Conservation (phyloP, 2,113 vertebrate genomes). For the Aptenodytes forsteri region DNA sequence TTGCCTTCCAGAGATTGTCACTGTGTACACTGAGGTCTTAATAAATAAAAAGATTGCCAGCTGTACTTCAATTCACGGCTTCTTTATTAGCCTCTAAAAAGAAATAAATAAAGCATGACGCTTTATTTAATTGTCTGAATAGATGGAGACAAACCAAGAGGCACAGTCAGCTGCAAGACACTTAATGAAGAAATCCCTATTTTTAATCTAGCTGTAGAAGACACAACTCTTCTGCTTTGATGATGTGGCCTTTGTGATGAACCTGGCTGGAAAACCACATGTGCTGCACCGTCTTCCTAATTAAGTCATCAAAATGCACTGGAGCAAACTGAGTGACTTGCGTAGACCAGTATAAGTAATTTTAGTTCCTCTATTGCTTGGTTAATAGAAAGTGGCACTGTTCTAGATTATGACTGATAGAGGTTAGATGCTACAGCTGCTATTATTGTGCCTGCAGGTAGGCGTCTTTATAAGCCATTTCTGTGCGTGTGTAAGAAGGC, state of each 20-base stretch:
- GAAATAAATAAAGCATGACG: conserved; percentile 49
- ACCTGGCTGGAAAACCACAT: conserved; percentile 67
- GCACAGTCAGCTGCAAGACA: conserved; percentile 1
- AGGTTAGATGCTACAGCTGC: conserved; percentile 58
- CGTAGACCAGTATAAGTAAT: conserved; percentile 65
- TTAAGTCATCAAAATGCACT: conserved; percentile 81
- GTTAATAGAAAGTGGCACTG: conserved; percentile 77
- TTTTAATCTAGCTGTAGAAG: conserved; percentile 62
- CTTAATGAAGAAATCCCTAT: conserved; percentile 68
- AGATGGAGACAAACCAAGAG: conserved; percentile 56
- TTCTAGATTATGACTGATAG: conserved; percentile 83
- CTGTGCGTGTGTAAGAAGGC: neutral
- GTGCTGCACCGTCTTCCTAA: conserved; percentile 65
- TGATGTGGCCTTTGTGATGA: conserved; percentile 71
- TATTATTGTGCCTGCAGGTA: conserved; percentile 56
- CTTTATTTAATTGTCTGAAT: conserved; percentile 72
- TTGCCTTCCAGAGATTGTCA: conserved; percentile 29
- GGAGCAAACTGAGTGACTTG: conserved; percentile 63
- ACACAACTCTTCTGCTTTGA: conserved; percentile 53
- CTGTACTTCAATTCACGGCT: conserved; percentile 57
- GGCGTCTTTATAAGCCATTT: neutral
- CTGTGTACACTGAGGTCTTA: conserved; percentile 31
- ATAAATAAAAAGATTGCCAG: conserved; percentile 68
- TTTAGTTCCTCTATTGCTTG: conserved; percentile 73
- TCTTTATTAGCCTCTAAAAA: conserved; percentile 66